A percentile compares a stretch with the other conserved stretches of the same genome.
These are phyloP conservation scores for Leptogaster cylindrica DNA, from an alignment of 2,888 invertebrate genomes.

Conservation along the genomic window DNA sequence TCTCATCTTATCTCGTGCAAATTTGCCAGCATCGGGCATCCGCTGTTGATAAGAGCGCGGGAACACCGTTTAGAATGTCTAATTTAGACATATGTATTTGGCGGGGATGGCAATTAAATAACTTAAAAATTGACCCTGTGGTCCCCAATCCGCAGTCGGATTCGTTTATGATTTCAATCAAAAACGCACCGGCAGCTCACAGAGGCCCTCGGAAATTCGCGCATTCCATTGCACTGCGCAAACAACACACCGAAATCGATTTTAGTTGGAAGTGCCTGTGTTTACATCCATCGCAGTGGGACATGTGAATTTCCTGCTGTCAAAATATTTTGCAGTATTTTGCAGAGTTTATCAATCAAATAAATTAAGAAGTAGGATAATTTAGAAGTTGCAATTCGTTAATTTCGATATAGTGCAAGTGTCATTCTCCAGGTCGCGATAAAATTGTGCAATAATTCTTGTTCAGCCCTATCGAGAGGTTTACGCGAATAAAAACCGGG, in stretches of 20 bases:
- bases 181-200: background rate
- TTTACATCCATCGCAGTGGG: slow-evolving; percentile 20
- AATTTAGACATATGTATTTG: no score
- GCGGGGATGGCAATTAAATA: no score
- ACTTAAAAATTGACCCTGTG: no score
- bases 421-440: no score
- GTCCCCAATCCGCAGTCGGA: background rate
- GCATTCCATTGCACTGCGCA: slow-evolving; percentile 16
- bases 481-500: slow-evolving; percentile 6
- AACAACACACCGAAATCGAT: background rate
- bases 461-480: background rate
- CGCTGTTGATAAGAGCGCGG: no score
- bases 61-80: no score
- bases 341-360: background rate
- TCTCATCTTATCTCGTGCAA: no score
- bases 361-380: no score
- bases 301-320: slow-evolving; percentile 17
- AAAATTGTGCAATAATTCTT: no score
- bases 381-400: no score
- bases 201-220: background rate
- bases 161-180: background rate
- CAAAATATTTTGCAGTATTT: slow-evolving; percentile 1
- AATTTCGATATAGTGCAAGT: no score
- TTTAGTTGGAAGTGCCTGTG: slow-evolving; percentile 7
- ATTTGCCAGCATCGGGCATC: no score